Percentiles rank a stretch among this genome's conserved stretches.
Evolutionary conservation across 2,113 vertebrate species (phyloP).

Genomic region (Nymphicus hollandicus): DNA sequence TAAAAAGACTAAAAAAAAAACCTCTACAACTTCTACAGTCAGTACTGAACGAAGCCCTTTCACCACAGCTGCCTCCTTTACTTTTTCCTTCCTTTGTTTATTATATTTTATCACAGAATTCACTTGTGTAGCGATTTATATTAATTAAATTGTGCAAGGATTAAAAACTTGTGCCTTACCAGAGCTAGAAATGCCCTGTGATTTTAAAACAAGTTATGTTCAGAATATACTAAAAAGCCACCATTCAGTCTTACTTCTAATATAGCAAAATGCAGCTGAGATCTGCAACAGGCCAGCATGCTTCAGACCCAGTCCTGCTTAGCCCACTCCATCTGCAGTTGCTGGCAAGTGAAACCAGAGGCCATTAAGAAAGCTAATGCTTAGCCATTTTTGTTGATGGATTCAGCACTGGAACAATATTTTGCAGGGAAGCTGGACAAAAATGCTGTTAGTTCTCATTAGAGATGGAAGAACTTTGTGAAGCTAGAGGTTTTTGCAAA

Average conservation of each 20-base stretch:
- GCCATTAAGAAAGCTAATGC: conserved; percentile 66
- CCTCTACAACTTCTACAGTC: not conserved
- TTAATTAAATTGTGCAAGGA: not conserved
- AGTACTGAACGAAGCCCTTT: not conserved
- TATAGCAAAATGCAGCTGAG: conserved; percentile 19
- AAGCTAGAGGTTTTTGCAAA: conserved; percentile 65
- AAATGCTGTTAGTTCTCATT: conserved; percentile 67
- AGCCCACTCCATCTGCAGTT: conserved; percentile 58
- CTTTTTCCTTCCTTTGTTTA: not conserved
- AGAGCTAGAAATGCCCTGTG: not conserved
- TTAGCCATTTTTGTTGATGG: conserved; percentile 69
- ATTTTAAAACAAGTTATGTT: not conserved
- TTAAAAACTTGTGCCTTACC: not conserved
- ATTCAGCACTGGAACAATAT: conserved; percentile 66
- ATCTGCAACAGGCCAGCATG: not conserved
- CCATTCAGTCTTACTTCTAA: not conserved
- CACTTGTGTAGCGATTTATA: not conserved
- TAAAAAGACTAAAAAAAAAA: not conserved
- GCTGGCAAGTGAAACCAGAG: conserved; percentile 60
- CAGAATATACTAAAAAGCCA: not conserved
- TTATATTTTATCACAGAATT: not conserved
- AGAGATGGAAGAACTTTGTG: conserved; percentile 62
- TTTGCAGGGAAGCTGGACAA: conserved; percentile 65
- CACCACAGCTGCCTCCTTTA: not conserved
- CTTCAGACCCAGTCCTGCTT: conserved; percentile 30